phyloP scores from a whole-genome alignment of 2,113 vertebrate genomes.

The Ellobius talpinus region DNA sequence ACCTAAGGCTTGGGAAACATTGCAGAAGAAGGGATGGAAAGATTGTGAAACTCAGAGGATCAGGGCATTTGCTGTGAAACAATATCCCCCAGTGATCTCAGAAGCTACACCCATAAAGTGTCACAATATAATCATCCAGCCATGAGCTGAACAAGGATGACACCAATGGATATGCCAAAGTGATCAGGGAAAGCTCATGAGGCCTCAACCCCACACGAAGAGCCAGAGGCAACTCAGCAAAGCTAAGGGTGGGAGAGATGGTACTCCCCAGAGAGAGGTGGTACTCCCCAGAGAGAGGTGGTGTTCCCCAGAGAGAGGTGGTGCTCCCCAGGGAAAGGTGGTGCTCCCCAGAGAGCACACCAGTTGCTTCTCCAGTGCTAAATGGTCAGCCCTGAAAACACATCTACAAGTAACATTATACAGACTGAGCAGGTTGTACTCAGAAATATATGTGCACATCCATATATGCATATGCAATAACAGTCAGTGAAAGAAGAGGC shows the following conservation, averaged over 20 bases:
- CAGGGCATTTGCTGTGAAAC: not conserved
- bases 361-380: not conserved
- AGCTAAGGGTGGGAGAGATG: not conserved
- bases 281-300: too few relatives aligned
- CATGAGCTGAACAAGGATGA: not conserved
- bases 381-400: not conserved
- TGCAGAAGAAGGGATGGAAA: not conserved
- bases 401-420: not conserved
- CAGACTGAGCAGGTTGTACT: not conserved
- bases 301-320: too few relatives aligned
- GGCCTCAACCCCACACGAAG: not conserved
- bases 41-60: not conserved
- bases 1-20: not conserved
- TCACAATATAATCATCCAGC: not conserved
- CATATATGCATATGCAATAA: not conserved
- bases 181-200: not conserved
- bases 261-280: not conserved
- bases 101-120: not conserved
- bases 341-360: not conserved
- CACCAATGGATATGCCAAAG: not conserved
- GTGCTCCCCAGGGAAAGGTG: not conserved
- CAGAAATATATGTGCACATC: not conserved
- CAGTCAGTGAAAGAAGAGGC: not conserved
- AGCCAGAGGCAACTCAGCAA: not conserved
- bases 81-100: not conserved